These are phyloP conservation scores for Theropithecus gelada DNA, from an alignment of 2,113 vertebrate genomes.

Conservation along the genomic window DNA sequence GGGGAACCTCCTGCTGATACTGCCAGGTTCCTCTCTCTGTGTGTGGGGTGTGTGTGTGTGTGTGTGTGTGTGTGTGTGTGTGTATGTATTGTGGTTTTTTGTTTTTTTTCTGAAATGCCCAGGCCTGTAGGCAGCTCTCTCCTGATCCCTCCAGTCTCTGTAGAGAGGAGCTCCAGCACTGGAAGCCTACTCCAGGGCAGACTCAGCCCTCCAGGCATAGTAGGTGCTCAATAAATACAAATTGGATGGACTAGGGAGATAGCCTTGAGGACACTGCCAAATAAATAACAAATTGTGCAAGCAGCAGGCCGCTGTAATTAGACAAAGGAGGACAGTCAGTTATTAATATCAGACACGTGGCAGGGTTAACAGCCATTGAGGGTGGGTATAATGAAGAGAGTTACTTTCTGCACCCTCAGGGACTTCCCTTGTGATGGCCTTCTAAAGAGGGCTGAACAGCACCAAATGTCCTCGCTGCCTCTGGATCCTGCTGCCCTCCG, in stretches of 20 bases:
- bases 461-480: background rate
- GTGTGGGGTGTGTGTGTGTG: no score
- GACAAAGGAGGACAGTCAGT: slow-evolving; percentile 27
- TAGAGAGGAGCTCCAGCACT: background rate
- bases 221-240: slow-evolving; percentile 59
- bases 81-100: no score
- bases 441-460: background rate
- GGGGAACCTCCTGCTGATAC: background rate
- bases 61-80: no score
- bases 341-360: slow-evolving; percentile 37
- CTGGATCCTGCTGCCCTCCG: background rate
- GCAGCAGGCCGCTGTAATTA: slow-evolving; percentile 44
- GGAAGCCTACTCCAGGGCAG: background rate
- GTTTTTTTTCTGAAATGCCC: background rate
- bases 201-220: background rate
- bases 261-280: background rate
- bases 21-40: no score
- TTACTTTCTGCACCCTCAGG: slow-evolving; percentile 21
- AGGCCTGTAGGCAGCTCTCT: background rate
- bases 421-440: background rate
- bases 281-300: slow-evolving; percentile 47
- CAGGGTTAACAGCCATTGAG: slow-evolving; percentile 28
- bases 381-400: slow-evolving; percentile 30
- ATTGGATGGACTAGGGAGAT: background rate
- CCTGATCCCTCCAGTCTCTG: background rate